These are phyloP conservation scores for Proisotoma minuta DNA, from an alignment of 2,888 invertebrate genomes.

Conservation along the genomic window DNA sequence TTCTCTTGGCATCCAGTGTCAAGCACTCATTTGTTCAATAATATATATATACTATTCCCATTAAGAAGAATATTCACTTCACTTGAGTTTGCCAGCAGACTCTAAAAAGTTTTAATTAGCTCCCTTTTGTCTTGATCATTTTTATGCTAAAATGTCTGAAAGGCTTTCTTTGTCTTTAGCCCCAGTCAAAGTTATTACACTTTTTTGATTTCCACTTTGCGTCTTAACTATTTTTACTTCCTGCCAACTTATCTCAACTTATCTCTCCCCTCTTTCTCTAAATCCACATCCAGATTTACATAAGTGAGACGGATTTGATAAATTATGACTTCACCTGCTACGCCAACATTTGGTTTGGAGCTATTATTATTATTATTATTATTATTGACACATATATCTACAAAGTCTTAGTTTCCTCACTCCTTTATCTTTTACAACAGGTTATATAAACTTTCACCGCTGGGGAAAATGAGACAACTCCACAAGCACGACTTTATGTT, in stretches of 20 bases:
- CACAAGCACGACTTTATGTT: too few species aligned
- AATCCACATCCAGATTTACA: not conserved
- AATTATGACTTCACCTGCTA: not conserved
- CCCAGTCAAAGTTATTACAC: not conserved
- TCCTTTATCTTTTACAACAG: too few species aligned
- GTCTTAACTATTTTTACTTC: not conserved
- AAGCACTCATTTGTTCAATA: constrained; percentile 2
- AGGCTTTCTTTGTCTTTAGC: constrained; percentile 6
- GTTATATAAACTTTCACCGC: too few species aligned
- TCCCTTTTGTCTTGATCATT: constrained; percentile 4
- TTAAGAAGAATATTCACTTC: not conserved
- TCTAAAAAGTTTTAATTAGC: constrained; percentile 15
- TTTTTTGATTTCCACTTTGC: not conserved
- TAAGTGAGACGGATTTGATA: not conserved
- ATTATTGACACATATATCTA: too few species aligned
- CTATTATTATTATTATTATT: too few species aligned
- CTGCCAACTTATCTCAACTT: too few species aligned
- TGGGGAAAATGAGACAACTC: too few species aligned
- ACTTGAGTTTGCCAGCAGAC: not conserved
- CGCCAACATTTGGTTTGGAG: not conserved
- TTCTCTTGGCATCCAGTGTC: not conserved
- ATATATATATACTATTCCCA: not conserved
- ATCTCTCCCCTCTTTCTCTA: too few species aligned
- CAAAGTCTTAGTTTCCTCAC: too few species aligned
- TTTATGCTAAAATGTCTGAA: constrained; percentile 7